phyloP scores from a whole-genome alignment of 2,888 invertebrate genomes.

The Caradrina clavipalpis region DNA sequence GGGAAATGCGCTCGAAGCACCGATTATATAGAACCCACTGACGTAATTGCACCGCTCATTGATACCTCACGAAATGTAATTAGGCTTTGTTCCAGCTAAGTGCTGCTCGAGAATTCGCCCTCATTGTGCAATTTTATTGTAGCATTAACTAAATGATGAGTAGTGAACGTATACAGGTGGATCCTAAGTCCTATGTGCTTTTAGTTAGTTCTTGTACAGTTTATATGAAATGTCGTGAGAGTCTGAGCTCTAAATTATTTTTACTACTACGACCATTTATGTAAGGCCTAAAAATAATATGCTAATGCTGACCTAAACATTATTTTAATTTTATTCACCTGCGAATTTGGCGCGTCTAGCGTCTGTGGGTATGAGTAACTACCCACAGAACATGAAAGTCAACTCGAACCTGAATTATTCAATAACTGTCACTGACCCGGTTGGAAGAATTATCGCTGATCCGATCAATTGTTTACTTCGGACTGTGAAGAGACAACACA shows the following conservation, averaged over 20 bases:
- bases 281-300: neutral
- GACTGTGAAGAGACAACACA: constrained; percentile 25
- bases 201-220: constrained; percentile 10
- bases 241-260: neutral
- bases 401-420: constrained; percentile 32
- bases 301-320: neutral
- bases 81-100: constrained; percentile 86
- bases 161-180: constrained; percentile 39
- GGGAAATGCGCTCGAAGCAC: constrained; percentile 84
- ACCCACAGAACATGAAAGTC: constrained; percentile 23
- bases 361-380: neutral
- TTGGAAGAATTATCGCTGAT: constrained; percentile 26
- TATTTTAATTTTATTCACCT: neutral
- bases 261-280: neutral
- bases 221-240: neutral
- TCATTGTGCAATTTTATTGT: constrained; percentile 81
- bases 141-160: constrained; percentile 81
- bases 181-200: constrained; percentile 15
- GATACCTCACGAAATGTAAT: constrained; percentile 89
- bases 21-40: constrained; percentile 85
- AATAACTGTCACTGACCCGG: constrained; percentile 40
- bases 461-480: constrained; percentile 35
- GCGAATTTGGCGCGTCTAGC: neutral
- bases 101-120: constrained; percentile 77
- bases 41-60: constrained; percentile 88